Base-by-base conservation (phyloP, 1,140 invertebrate species). In the Dinoponera quadriceps region DNA sequence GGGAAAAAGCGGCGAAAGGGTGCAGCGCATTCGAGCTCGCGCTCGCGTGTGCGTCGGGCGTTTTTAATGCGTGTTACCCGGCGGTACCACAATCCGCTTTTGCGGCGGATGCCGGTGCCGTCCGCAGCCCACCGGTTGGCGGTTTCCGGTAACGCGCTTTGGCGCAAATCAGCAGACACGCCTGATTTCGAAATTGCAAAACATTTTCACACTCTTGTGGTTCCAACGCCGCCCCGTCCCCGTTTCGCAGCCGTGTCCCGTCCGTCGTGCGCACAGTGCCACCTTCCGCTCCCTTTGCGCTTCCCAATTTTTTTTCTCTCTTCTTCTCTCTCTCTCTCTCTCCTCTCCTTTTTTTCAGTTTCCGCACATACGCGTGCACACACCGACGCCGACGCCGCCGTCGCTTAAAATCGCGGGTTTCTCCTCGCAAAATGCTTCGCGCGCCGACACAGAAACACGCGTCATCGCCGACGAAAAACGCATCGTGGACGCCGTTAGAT, bases 171-270 rank as follows among this genome's bases (percentile, higher is more conserved):
- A 62, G 44, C 77, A 88, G 83, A 89, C 89, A 92, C 89, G 92
- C 90, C 91, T 92, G 91, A 93, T 94, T 93, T 93, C 91, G 90
- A 90, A 89, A 93, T 93, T 94, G 93, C 92, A 93, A 94, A 94
- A 94, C 92, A 94, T 94, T 94, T 94, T 94, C 92, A 94, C 93
- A 92, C 93, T 94, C 91, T 91, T 85, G 90, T 93, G 92, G 89
- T 91, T 93, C 80, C 87, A 85, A 85, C 84, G 85, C 85, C 54
- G 62, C 78, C 57, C 68, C 27, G 27, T 44, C 51, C 29, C 51
- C 71, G 38, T 44, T 44, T 44, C 38, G 38, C 38, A 9, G 29
- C 72, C 27, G 48, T 9, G n/a, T 54, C 25, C 44, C 72, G 1
- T 59, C 63, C 54, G 55, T 54, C 68, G 62, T 27, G n/a, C 63